Base-by-base conservation (phyloP, 2,113 vertebrate species). In the Craseonycteris thonglongyai region DNA sequence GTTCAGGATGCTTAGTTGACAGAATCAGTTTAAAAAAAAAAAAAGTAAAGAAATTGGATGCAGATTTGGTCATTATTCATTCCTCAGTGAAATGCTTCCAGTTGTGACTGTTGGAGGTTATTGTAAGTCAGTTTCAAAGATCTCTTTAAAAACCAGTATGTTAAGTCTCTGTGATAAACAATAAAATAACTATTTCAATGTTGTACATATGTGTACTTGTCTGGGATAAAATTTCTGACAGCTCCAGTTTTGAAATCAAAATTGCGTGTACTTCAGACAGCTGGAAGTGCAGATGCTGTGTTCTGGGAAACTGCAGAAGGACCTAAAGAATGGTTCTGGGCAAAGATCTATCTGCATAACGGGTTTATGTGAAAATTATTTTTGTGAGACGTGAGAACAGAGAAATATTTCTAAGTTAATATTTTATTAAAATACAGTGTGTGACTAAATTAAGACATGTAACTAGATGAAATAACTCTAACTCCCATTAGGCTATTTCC, bases 341-440 rank as follows among this genome's bases (percentile, higher is more conserved):
- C 58, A 95, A 92, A 96, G n/a, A 86, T 68, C 35, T 74, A 86
- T 68, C 35, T 74, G 7, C 85, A 7, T 76, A 40, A 69, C 12
- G 19, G 65, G 4, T 86, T 80, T 92, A 75, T 91, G 28, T 74
- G 63, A 87, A 58, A 86, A 22, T 92, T 91, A 19, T 33, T 81
- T 91, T 87, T 90, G 51, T 91, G 83, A 68, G 66, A 80, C 0
- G 3, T 18, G 16, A 79, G 63, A 35, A 15, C 88, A 2, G 47
- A 69, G 59, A 94, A 92, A 95, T 59, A 51, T 89, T 87, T 89
- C 42, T 49, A 40, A 91, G 15, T 87, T 56, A 88, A 2, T 76
- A 16, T 80, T 86, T 83, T 81, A 66, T 90, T 90, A 84, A 82
- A 82, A 63, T 56, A 61, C 18, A 40, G 79, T 38, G 7, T 78